Evolutionary conservation across 2,113 vertebrate genomes (phyloP).

Genomic region (Jaculus jaculus): DNA sequence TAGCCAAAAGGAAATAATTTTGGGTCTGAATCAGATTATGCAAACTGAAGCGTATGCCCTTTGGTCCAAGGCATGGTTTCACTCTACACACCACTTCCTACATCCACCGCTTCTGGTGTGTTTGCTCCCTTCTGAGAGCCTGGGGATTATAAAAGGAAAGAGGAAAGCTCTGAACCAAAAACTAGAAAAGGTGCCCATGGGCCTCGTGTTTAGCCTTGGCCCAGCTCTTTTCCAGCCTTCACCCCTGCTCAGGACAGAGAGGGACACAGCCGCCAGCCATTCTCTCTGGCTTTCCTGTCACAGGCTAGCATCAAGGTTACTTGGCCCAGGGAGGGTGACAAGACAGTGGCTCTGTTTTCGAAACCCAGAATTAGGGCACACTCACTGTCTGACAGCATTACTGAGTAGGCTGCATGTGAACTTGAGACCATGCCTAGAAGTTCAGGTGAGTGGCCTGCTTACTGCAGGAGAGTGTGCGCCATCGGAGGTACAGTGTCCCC

Average conservation of each 20-base stretch:
- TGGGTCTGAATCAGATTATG: conserved; percentile 32
- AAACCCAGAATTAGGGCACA: conserved; percentile 39
- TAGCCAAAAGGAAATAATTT: conserved; percentile 9
- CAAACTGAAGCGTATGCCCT: conserved; percentile 13
- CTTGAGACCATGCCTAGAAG: background rate
- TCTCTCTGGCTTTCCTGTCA: background rate
- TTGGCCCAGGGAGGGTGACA: background rate
- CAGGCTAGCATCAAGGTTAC: background rate
- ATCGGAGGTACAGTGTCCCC: background rate
- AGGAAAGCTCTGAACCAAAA: background rate
- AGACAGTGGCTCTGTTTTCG: conserved; percentile 32
- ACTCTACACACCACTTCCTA: conserved; percentile 1
- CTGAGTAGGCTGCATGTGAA: background rate
- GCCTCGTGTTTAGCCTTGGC: background rate
- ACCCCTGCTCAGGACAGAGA: background rate
- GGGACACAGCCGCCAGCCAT: background rate
- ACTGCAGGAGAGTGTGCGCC: background rate
- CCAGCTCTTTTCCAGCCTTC: background rate
- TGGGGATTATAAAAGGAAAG: background rate
- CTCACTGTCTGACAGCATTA: background rate
- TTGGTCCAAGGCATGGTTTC: conserved; percentile 25
- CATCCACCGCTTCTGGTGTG: background rate
- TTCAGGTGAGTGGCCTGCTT: background rate
- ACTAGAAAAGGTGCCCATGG: background rate
- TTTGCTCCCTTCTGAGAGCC: background rate